A percentile compares a stretch with the other conserved stretches of the same genome.
Evolutionary conservation across 2,888 invertebrate genomes (phyloP).

Genomic region (Agriopis aurantiaria): DNA sequence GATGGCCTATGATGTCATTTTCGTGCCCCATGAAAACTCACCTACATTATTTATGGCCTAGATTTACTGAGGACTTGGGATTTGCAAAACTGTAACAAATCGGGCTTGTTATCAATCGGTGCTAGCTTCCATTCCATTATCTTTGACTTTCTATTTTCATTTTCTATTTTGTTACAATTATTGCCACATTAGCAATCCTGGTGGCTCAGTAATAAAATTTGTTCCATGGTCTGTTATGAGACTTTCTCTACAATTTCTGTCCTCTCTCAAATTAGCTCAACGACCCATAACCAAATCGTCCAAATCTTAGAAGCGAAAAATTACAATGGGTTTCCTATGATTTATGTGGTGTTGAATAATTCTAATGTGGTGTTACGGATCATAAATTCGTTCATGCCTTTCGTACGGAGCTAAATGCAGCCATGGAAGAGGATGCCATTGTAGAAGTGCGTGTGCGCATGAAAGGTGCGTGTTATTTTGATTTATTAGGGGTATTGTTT

Average conservation of each 20-base stretch:
- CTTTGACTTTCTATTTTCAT: background rate
- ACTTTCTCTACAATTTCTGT: slow-evolving; percentile 42
- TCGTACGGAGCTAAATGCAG: slow-evolving; percentile 55
- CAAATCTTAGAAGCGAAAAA: slow-evolving; percentile 63
- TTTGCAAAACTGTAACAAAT: too few species aligned
- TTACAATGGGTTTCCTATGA: slow-evolving; percentile 57
- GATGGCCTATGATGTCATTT: too few species aligned
- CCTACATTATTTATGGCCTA: too few species aligned
- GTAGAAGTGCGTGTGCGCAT: slow-evolving; percentile 62
- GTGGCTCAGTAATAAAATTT: slow-evolving; percentile 26
- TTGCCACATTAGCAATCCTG: background rate
- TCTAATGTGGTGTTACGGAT: slow-evolving; percentile 71
- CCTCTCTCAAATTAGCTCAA: slow-evolving; percentile 58
- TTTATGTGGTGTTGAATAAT: slow-evolving; percentile 52
- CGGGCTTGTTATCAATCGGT: too few species aligned
- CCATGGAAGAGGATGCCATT: slow-evolving; percentile 59
- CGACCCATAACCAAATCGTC: slow-evolving; percentile 61
- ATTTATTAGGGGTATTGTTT: slow-evolving; percentile 32
- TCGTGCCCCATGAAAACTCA: too few species aligned
- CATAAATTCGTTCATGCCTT: slow-evolving; percentile 76
- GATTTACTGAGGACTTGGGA: too few species aligned
- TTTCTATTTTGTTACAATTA: background rate
- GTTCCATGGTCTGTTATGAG: slow-evolving; percentile 25
- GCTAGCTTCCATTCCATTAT: background rate
- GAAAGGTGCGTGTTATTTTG: slow-evolving; percentile 37